Evolutionary conservation across 2,797 vertebrate species (phyloP), one percentile per base, ranked within the genome.

Genomic region (Dendrocincla tyrannina): DNA sequence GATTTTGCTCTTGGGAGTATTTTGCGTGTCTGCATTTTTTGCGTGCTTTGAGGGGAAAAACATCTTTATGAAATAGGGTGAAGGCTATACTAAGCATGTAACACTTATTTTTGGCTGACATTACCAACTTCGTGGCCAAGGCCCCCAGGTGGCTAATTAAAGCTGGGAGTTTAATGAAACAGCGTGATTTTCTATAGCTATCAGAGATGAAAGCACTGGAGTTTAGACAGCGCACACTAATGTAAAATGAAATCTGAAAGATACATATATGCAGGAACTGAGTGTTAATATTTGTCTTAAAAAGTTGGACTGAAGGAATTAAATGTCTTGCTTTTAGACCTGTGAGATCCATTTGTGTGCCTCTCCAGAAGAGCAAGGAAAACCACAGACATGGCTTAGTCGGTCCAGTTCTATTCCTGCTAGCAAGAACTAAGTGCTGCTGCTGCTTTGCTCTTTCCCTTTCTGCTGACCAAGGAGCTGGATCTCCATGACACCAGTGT

Each of bases 1-100:
- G 42, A 82, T 88, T 91, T 91, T 96, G 22, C 78, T 95, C 70
- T 87, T 88, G 90, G 84, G 73, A 89, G 32, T 91, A 32, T 94
- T 95, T 95, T 94, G 56, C 20, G 8, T 82, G 87, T 96, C 93
- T 96, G 86, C 76, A 82, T 92, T 85, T 91, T 95, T 90, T 83
- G 53, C 16, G 90, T 90, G 15, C 85, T 91, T 94, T 88, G 58
- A 76, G 22, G 11, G 5, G 32, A 56, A 82, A 11, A 77, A 84
- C 27, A 41, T 32, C 53, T 88, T 94, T 85, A 63, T 83, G 82
- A 89, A 84, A 83, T 70, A 67, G 20, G 58, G 47, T 77, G 72
- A 94, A 94, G 93, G 55, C 81, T 95, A 30, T 69, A 46, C n/a
- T 84, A 68, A 86, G 58, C 69, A 67, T 27, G 30, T 91, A 82